Percentiles rank a stretch among this genome's conserved stretches.
These are phyloP conservation scores for Zaprionus davidi DNA, from an alignment of 1,140 invertebrate species.

Conservation along the genomic window DNA sequence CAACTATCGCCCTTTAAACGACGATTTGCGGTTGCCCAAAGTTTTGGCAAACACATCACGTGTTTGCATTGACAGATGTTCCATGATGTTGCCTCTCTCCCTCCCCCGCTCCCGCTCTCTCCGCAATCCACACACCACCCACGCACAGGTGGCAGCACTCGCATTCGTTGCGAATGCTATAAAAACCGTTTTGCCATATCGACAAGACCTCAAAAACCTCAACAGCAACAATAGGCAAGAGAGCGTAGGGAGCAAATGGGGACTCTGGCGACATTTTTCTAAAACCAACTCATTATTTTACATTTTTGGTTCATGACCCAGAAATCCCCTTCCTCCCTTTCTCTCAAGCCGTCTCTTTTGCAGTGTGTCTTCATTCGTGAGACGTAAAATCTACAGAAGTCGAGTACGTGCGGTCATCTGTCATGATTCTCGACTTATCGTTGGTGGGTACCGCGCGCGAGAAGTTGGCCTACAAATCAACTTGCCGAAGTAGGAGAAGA, in stretches of 20 bases:
- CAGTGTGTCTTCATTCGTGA: conserved; percentile 36
- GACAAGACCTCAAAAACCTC: conserved; percentile 34
- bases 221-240: conserved; percentile 6
- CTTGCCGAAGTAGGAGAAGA: background rate
- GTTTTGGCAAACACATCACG: conserved; percentile 58
- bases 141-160: conserved; percentile 31
- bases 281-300: conserved; percentile 77
- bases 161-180: conserved; percentile 23
- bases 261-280: conserved; percentile 32
- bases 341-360: background rate
- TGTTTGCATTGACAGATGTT: conserved; percentile 47
- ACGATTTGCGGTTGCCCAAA: conserved; percentile 27
- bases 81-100: conserved; percentile 15
- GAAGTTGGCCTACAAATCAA: conserved; percentile 66
- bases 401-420: conserved; percentile 79
- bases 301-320: conserved; percentile 79
- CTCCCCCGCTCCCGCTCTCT: background rate
- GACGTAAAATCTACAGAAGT: conserved; percentile 37
- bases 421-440: conserved; percentile 67
- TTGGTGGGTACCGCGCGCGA: conserved; percentile 8
- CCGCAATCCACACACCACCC: conserved; percentile 8
- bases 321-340: conserved; percentile 43
- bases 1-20: conserved; percentile 37
- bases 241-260: conserved; percentile 7
- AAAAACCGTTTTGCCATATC: conserved; percentile 38